Evolutionary conservation across 2,888 invertebrate species (phyloP), one percentile per base, ranked within the genome.

Genomic region (Latheticus oryzae): DNA sequence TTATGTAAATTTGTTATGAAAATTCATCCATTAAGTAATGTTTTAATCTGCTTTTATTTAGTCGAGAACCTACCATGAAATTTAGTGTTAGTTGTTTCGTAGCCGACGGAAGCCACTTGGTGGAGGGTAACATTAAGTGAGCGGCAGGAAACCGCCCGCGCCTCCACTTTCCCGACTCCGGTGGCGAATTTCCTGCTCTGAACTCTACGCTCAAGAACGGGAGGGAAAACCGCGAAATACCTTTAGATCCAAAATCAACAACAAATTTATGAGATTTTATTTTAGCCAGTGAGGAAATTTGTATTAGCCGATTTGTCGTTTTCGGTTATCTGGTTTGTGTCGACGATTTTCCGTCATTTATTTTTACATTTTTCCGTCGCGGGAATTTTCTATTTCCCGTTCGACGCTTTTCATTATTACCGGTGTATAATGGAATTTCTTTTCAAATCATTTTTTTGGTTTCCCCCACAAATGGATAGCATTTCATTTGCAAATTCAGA

Each of bases 221-320:
- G 37, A 11, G 42, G 43, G 26, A 51, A 51, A 40, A 51, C 23
- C n/a, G n/a, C n/a, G 38, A 28, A 16, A 45, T 16, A 21, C 40
- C 35, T 28, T 35, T 28, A 33, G 16, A 23, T 30, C 21, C 52
- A 26, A 43, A 47, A 47, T 52, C 40, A 33, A 42, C 64, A 65
- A 61, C 59, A 61, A 68, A 71, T 68, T 66, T 66, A 65, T 61
- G 61, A 60, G 61, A 66, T 63, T 71, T 70, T 69, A 66, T 67
- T 69, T 67, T 61, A 64, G 60, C 58, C 33, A 54, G 58, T 43
- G 63, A 71, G 71, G 72, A 72, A 71, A 72, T 72, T 71, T 69
- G 66, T 70, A 70, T 71, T 72, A 72, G 67, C 61, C 64, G 72
- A 72, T 72, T 72, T 72, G 72, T 70, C 71, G 69, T 65, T 63